A percentile compares a stretch with the other conserved stretches of the same genome.
These are phyloP conservation scores for Oxyteleia sp. DNA, from an alignment of 2,888 invertebrate species.

Conservation along the genomic window DNA sequence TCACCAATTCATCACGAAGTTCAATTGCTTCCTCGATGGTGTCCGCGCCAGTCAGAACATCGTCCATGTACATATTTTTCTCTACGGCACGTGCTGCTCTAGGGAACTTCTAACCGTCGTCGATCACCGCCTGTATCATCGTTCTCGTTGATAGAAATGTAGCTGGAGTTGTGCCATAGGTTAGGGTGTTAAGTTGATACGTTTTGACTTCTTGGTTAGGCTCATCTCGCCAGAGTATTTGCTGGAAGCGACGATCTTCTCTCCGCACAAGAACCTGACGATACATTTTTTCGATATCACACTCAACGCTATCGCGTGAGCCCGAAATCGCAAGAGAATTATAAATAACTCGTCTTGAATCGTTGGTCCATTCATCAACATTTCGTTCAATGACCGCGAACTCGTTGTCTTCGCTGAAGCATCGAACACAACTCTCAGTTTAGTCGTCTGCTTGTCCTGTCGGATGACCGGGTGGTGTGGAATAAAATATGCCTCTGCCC, in stretches of 20 bases:
- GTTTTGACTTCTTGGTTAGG: not conserved
- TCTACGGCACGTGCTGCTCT: not conserved
- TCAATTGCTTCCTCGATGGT: not conserved
- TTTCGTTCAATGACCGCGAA: conserved; percentile 77
- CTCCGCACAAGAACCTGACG: conserved; percentile 2
- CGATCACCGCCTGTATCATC: not conserved
- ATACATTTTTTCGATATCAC: conserved; percentile 77
- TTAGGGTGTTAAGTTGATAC: conserved; percentile 23
- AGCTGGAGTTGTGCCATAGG: conserved; percentile 24
- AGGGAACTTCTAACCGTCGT: conserved; percentile 33
- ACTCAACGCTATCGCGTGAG: conserved; percentile 72
- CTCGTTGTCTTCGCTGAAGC: conserved; percentile 76
- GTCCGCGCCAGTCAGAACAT: conserved; percentile 4
- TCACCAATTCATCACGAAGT: not conserved
- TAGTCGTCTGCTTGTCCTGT: not conserved
- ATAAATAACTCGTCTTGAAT: conserved; percentile 75
- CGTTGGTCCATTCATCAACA: conserved; percentile 75
- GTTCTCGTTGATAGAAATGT: conserved; percentile 1
- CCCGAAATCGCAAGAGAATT: conserved; percentile 75
- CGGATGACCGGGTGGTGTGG: conserved; percentile 15
- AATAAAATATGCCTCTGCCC: not conserved
- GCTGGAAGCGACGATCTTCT: conserved; percentile 7
- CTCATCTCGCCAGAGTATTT: conserved; percentile 23
- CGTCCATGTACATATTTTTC: conserved; percentile 31
- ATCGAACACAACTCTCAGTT: conserved; percentile 80